These are phyloP conservation scores for Choreutis nemorana DNA, from an alignment of 2,888 invertebrate species.

Conservation along the genomic window DNA sequence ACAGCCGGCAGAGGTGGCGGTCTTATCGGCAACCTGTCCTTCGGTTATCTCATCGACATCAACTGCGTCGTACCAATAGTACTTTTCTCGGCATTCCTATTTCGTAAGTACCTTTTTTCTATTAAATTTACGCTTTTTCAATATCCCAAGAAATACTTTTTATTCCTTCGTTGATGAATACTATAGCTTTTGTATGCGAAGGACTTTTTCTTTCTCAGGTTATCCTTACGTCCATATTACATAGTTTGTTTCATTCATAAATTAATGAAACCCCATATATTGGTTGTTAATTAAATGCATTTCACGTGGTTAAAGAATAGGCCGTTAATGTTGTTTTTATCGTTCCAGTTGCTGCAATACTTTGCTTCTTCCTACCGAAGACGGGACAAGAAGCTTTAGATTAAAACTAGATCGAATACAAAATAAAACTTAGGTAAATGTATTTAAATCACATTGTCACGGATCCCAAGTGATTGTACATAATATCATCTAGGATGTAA, in stretches of 20 bases:
- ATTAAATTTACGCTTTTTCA: neutral
- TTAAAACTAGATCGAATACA: slow-evolving; percentile 39
- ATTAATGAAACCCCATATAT: too few relatives aligned
- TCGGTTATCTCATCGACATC: slow-evolving; percentile 81
- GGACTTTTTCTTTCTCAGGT: too few relatives aligned
- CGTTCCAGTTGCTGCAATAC: slow-evolving; percentile 73
- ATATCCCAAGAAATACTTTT: neutral
- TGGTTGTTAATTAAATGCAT: too few relatives aligned
- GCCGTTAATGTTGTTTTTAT: too few relatives aligned
- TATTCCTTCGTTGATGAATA: too few relatives aligned
- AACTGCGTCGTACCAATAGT: slow-evolving; percentile 80
- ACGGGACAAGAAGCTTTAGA: slow-evolving; percentile 78
- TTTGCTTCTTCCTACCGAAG: slow-evolving; percentile 78
- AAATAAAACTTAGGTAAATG: slow-evolving; percentile 42
- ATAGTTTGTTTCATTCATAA: too few relatives aligned
- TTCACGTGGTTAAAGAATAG: too few relatives aligned
- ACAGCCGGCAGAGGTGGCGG: slow-evolving; percentile 83
- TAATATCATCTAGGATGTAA: slow-evolving; percentile 56
- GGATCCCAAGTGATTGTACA: slow-evolving; percentile 54
- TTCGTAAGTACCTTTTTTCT: slow-evolving; percentile 64
- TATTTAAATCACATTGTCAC: slow-evolving; percentile 20
- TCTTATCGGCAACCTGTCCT: slow-evolving; percentile 76
- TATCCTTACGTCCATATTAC: too few relatives aligned
- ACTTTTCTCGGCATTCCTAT: slow-evolving; percentile 75
- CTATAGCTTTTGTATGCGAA: too few relatives aligned